Conservation (phyloP, 2,113 vertebrate species). For the Takifugu bimaculatus region DNA sequence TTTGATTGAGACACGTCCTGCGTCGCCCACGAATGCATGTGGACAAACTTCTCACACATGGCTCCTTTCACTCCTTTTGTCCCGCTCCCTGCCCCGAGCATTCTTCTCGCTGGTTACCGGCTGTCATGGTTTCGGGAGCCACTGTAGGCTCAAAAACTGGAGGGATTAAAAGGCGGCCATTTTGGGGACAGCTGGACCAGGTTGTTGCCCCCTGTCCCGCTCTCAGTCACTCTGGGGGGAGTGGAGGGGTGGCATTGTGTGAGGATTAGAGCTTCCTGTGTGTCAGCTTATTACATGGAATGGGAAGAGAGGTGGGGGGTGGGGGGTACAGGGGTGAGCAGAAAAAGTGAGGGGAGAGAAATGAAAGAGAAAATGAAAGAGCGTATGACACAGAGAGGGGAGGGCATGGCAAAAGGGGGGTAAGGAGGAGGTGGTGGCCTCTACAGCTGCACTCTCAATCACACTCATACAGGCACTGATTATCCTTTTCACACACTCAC, state of each 20-base stretch:
- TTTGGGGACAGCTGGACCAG: conserved; percentile 80
- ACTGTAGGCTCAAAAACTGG: conserved; percentile 50
- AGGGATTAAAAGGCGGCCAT: conserved; percentile 75
- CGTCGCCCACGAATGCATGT: conserved; percentile 59
- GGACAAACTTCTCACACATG: conserved; percentile 78
- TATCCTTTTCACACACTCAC: conserved; percentile 65
- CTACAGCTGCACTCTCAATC: conserved; percentile 79
- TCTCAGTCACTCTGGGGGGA: conserved; percentile 68
- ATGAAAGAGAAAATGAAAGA: conserved; percentile 80
- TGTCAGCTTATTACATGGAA: conserved; percentile 77
- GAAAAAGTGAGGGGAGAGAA: conserved; percentile 70
- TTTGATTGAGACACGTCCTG: conserved; percentile 71
- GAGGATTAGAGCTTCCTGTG: conserved; percentile 81
- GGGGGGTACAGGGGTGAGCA: conserved; percentile 44
- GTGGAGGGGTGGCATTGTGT: conserved; percentile 71
- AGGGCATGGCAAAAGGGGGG: conserved; percentile 10
- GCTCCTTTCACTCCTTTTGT: conserved; percentile 71
- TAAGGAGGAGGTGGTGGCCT: conserved; percentile 46
- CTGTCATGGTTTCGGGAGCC: conserved; percentile 76
- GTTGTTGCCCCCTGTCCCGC: conserved; percentile 68
- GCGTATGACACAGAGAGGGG: conserved; percentile 68
- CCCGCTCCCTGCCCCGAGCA: conserved; percentile 59
- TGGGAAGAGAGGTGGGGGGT: conserved; percentile 25
- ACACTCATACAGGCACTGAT: conserved; percentile 70
- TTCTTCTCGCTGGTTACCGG: conserved; percentile 73